phyloP scores from a whole-genome alignment of 2,113 vertebrate genomes.

The Cacatua alba region DNA sequence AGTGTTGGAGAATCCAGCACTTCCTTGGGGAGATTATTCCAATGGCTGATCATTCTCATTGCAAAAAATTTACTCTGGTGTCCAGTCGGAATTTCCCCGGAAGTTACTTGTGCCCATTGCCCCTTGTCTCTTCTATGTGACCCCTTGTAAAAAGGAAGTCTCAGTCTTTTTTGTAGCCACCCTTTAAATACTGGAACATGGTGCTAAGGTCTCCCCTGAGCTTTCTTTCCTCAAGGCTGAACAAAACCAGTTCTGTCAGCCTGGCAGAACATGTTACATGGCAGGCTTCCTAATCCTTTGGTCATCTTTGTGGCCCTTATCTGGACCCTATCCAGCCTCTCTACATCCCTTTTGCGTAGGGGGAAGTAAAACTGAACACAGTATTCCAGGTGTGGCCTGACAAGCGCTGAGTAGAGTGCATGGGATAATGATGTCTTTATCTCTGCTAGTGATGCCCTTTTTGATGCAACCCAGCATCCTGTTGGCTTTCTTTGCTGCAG shows the following conservation, averaged over 20 bases:
- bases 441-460: neutral
- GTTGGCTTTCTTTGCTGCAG: neutral
- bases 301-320: neutral
- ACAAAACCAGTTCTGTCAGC: neutral
- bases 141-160: neutral
- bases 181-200: neutral
- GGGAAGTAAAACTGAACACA: neutral
- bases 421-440: neutral
- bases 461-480: neutral
- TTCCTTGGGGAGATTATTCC: neutral
- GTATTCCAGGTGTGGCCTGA: neutral
- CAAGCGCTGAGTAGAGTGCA: neutral
- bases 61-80: neutral
- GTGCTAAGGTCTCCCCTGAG: neutral
- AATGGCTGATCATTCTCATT: neutral
- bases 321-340: neutral
- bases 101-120: neutral
- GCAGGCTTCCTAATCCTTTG: neutral
- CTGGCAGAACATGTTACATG: no score
- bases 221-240: neutral
- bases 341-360: fast-evolving
- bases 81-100: neutral
- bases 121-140: neutral
- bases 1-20: fast-evolving
- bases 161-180: neutral